Evolutionary conservation across 2,113 vertebrate genomes (phyloP).

Genomic region (Laticauda laticaudata): DNA sequence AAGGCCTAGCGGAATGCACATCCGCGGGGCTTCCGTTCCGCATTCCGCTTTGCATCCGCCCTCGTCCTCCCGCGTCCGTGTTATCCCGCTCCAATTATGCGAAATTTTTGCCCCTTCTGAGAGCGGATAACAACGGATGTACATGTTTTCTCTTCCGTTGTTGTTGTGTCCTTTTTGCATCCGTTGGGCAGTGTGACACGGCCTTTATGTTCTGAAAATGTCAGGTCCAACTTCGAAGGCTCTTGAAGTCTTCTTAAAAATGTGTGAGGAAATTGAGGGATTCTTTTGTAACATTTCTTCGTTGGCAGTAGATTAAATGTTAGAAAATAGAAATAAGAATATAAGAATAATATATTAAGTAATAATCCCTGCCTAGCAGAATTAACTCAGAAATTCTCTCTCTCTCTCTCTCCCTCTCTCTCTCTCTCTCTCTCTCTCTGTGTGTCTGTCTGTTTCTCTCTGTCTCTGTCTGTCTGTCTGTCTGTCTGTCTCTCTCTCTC

Average conservation of each 20-base stretch:
- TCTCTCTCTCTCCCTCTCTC: not conserved
- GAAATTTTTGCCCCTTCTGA: too few relatives aligned
- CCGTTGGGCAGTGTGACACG: too few relatives aligned
- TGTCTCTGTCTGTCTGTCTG: not conserved
- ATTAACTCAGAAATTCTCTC: not conserved
- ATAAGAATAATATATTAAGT: slow-evolving; percentile 27
- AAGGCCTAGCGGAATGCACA: too few relatives aligned
- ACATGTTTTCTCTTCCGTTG: too few relatives aligned
- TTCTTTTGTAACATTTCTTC: slow-evolving; percentile 3
- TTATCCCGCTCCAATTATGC: too few relatives aligned
- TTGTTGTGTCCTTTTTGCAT: too few relatives aligned
- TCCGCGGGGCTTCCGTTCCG: too few relatives aligned
- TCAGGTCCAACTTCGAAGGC: not conserved
- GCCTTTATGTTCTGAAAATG: not conserved
- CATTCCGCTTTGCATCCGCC: too few relatives aligned
- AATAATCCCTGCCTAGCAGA: slow-evolving; percentile 6
- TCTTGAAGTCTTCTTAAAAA: not conserved
- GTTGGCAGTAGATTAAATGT: not conserved
- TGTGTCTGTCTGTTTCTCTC: not conserved
- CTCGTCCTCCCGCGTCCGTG: too few relatives aligned
- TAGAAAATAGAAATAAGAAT: not conserved
- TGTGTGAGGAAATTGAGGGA: not conserved
- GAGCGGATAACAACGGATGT: too few relatives aligned
- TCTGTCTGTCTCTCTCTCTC: not conserved
- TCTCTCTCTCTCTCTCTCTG: not conserved